Conservation (phyloP, 1,140 invertebrate genomes). For the Maconellicoccus hirsutus region DNA sequence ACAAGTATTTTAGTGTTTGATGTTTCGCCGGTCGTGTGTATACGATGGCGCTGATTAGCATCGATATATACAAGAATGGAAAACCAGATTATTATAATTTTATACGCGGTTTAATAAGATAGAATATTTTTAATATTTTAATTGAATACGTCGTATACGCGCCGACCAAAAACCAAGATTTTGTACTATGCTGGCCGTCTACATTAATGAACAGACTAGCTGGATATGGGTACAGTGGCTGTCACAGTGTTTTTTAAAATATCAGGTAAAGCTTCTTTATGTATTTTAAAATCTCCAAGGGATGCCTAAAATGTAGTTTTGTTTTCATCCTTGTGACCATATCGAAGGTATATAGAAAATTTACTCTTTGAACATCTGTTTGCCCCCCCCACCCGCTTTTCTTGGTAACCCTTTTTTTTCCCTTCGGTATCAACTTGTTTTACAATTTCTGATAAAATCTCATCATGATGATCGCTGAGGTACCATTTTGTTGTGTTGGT, state of each 20-base stretch:
- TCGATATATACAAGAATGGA: neutral
- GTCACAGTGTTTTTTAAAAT: neutral
- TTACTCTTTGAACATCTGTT: no score
- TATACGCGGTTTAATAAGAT: conserved; percentile 2
- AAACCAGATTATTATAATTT: conserved; percentile 22
- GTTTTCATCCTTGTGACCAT: neutral
- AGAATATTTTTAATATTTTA: conserved; percentile 22
- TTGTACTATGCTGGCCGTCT: neutral
- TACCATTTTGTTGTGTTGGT: no score
- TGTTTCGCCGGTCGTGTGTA: neutral
- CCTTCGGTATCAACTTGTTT: no score
- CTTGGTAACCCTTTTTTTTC: no score
- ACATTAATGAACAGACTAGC: conserved; percentile 9
- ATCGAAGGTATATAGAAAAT: no score
- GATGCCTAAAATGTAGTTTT: conserved; percentile 9
- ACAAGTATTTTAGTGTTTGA: conserved; percentile 11
- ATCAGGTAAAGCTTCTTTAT: conserved; percentile 21
- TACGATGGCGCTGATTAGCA: neutral
- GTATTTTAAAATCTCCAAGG: neutral
- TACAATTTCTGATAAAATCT: no score
- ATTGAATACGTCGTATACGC: conserved; percentile 11
- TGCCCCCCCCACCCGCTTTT: no score
- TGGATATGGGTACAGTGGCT: conserved; percentile 14
- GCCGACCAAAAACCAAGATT: neutral
- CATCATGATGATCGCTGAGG: no score